These are phyloP conservation scores for Sebastes hubbsi DNA, from an alignment of 2,797 vertebrate genomes.

Conservation along the genomic window DNA sequence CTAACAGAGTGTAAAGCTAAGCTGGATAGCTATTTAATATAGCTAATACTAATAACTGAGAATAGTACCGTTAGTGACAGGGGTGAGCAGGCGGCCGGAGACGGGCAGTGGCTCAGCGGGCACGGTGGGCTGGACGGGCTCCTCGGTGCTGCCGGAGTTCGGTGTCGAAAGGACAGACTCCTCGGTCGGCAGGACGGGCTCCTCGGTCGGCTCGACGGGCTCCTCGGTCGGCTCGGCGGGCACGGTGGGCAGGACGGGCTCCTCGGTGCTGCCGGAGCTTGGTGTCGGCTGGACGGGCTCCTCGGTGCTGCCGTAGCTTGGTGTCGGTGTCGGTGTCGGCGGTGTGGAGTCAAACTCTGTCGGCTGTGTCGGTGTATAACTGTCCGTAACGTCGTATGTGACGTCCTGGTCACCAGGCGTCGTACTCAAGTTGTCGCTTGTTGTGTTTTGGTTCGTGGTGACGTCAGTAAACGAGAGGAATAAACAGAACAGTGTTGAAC, in stretches of 20 bases:
- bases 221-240: background rate
- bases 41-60: background rate
- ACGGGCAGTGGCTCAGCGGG: conserved; percentile 30
- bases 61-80: conserved; percentile 44
- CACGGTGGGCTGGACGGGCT: too few relatives aligned
- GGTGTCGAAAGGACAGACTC: background rate
- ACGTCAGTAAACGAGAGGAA: background rate
- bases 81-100: conserved; percentile 36
- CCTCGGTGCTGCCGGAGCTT: background rate
- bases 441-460: background rate
- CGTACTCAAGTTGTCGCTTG: background rate
- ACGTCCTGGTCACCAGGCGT: background rate
- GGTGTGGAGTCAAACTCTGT: background rate
- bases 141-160: background rate
- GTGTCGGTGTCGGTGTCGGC: background rate
- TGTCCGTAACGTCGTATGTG: background rate
- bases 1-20: background rate
- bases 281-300: background rate
- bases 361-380: background rate
- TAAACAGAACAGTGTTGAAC: background rate
- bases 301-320: background rate
- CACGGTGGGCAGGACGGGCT: too few relatives aligned
- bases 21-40: background rate
- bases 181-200: background rate
- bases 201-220: background rate